phyloP scores from a whole-genome alignment of 2,113 vertebrate species.

The Spea multiplicata region DNA sequence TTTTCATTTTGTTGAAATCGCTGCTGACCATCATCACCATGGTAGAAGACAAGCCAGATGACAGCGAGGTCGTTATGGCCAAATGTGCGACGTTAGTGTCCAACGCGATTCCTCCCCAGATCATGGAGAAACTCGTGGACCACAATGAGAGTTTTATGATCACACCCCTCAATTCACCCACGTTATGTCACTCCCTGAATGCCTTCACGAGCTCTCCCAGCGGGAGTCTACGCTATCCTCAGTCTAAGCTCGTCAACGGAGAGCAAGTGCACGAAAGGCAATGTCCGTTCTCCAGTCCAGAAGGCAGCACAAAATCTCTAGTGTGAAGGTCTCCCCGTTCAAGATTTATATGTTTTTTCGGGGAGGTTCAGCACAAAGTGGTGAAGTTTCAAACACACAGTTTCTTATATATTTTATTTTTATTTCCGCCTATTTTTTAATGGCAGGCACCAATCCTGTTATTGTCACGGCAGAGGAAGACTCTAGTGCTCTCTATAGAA shows the following conservation, averaged over 20 bases:
- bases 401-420: background rate
- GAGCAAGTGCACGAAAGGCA: background rate
- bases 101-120: background rate
- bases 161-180: constrained; percentile 6
- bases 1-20: constrained; percentile 28
- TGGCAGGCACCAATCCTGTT: background rate
- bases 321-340: background rate
- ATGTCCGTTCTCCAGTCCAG: constrained; percentile 27
- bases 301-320: constrained; percentile 21
- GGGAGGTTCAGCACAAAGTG: background rate
- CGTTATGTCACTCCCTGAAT: background rate
- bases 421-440: background rate
- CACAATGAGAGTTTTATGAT: background rate
- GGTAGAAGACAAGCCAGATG: constrained; percentile 22
- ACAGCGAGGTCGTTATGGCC: constrained; percentile 5
- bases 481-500: too few species aligned
- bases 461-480: background rate
- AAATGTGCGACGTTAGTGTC: background rate
- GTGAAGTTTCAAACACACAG: background rate
- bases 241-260: background rate
- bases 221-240: background rate
- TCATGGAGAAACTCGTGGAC: background rate
- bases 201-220: background rate
- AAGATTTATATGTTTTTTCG: background rate
- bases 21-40: constrained; percentile 40